phyloP scores from a whole-genome alignment of 2,113 vertebrate genomes.

The Hemibagrus wyckioides region DNA sequence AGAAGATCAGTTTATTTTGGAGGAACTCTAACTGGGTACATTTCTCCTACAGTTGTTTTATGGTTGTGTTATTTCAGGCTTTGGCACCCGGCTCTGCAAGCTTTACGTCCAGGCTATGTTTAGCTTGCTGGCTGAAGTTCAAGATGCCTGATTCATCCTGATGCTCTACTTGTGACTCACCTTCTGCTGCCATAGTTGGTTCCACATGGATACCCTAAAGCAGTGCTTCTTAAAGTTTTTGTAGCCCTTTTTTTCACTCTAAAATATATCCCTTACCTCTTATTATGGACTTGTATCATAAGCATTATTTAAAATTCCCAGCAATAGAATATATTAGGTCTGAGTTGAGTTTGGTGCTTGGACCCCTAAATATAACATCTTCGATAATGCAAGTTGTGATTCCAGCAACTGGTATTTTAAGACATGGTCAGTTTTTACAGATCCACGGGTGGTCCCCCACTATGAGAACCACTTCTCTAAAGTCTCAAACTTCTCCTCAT shows the following conservation, averaged over 20 bases:
- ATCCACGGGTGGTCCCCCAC: too few relatives aligned
- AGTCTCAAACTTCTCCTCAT: too few relatives aligned
- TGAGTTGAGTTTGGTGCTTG: not conserved
- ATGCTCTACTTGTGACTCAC: not conserved
- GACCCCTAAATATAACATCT: not conserved
- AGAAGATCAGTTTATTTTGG: not conserved
- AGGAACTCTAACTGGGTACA: not conserved
- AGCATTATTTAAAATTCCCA: not conserved
- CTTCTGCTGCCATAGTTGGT: not conserved
- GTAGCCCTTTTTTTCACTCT: not conserved
- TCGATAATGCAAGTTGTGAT: not conserved
- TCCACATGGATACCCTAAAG: not conserved
- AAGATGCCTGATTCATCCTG: not conserved
- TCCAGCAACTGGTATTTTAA: too few relatives aligned
- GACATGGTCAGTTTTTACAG: too few relatives aligned
- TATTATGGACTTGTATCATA: not conserved
- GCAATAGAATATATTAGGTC: not conserved
- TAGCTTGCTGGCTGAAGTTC: conserved; percentile 14
- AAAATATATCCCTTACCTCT: not conserved
- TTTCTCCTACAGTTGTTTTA: not conserved
- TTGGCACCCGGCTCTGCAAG: not conserved
- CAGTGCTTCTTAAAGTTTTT: not conserved
- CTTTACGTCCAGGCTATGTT: conserved; percentile 6
- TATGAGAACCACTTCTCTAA: not conserved
- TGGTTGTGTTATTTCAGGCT: not conserved